Evolutionary conservation across 2,888 invertebrate genomes (phyloP).

Genomic region (Notodonta ziczac): DNA sequence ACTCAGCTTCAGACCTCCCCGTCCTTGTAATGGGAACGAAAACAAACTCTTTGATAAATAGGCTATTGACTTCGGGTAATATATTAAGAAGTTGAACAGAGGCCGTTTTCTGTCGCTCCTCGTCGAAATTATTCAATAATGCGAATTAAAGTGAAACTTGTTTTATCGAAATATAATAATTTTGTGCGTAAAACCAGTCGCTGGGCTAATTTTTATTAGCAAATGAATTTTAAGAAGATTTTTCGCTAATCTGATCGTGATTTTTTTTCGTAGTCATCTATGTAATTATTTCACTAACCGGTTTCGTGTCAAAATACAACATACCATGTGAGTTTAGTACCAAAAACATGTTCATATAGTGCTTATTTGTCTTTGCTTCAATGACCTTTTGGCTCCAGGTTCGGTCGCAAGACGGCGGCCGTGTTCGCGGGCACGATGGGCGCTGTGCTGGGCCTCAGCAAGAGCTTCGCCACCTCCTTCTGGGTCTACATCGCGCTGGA

Average conservation of each 20-base stretch:
- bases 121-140: background rate
- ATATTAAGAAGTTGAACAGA: background rate
- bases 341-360: too few relatives aligned
- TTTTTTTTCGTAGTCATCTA: too few relatives aligned
- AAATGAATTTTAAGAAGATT: background rate
- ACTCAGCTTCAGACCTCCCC: constrained; percentile 5
- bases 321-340: too few relatives aligned
- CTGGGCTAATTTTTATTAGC: background rate
- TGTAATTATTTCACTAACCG: too few relatives aligned
- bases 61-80: background rate
- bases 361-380: background rate
- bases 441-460: constrained; percentile 67
- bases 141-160: background rate
- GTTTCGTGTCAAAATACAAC: too few relatives aligned
- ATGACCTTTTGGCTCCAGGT: constrained; percentile 43
- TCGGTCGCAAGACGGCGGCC: constrained; percentile 74
- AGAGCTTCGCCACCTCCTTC: constrained; percentile 67
- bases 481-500: constrained; percentile 69
- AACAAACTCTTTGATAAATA: constrained; percentile 9
- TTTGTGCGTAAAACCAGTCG: background rate
- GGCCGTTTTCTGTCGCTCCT: background rate
- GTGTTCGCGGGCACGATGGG: constrained; percentile 74
- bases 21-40: constrained; percentile 4
- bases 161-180: background rate
- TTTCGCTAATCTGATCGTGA: too few relatives aligned